These are phyloP conservation scores for Phengaris alcon DNA, from an alignment of 2,888 invertebrate species.

Conservation along the genomic window DNA sequence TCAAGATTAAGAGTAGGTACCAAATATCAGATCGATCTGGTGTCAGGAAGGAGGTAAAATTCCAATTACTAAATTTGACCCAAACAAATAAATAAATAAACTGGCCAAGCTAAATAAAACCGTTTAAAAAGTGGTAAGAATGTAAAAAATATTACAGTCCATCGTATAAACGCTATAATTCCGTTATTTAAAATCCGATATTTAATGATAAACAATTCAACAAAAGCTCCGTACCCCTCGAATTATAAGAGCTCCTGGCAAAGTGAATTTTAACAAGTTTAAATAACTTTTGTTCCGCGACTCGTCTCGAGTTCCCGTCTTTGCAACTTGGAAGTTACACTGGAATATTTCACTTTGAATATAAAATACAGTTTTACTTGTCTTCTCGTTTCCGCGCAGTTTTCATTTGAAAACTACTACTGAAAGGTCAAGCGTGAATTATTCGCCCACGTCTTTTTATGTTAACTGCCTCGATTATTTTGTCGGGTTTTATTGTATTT, in stretches of 20 bases:
- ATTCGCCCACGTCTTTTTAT: not conserved
- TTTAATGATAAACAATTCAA: constrained; percentile 18
- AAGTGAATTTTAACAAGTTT: constrained; percentile 26
- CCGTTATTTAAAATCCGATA: constrained; percentile 22
- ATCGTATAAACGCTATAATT: constrained; percentile 13
- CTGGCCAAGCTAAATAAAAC: too few relatives aligned
- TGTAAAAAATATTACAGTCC: not conserved
- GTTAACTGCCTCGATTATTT: not conserved
- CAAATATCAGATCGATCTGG: too few relatives aligned
- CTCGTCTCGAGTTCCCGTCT: constrained; percentile 2
- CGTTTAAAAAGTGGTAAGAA: too few relatives aligned
- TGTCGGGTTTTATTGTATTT: not conserved
- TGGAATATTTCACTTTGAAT: constrained; percentile 19
- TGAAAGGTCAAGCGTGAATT: not conserved
- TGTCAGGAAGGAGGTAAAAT: too few relatives aligned
- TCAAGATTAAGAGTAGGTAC: too few relatives aligned
- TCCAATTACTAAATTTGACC: too few relatives aligned
- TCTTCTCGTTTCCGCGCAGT: not conserved
- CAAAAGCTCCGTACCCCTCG: not conserved
- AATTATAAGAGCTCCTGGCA: constrained; percentile 16
- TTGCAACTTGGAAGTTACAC: not conserved
- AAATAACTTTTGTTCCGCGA: constrained; percentile 21
- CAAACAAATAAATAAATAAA: too few relatives aligned
- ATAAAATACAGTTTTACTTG: constrained; percentile 17
- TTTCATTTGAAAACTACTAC: constrained; percentile 13